Evolutionary conservation across 1,140 invertebrate species (phyloP), one percentile per base, ranked within the genome.

Genomic region (Reticulitermes speratus): DNA sequence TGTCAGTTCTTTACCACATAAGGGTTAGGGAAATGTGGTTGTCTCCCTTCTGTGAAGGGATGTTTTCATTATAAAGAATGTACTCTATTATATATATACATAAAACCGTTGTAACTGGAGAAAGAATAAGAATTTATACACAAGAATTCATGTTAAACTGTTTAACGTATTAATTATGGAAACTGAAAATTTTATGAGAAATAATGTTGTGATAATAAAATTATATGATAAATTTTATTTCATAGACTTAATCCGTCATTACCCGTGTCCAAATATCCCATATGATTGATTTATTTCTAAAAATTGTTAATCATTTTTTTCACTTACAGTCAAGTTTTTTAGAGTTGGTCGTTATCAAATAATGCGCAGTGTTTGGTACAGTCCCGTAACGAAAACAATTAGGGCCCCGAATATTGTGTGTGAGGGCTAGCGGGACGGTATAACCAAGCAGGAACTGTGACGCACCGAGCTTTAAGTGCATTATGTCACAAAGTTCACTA

Each of bases 191-290:
- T 75, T 75, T 75, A 75, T 75, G 65, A 75, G 30, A 65, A 11
- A 75, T 75, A 75, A 75, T 75, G n/a, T 75, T 75, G 65, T 75
- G 65, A 75, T 75, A 75, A 75, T 75, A 75, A 75, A 75, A 75
- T 75, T 75, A 75, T 75, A 75, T 75, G 65, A 75, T 30, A 75
- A 25, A 75, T 75, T 75, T 75, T 75, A 75, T 75, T 30, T 30
- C 25, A 30, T 30, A 75, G 25, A 75, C n/a, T 25, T 30, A 30
- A 30, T 75, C 25, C 8, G 1, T 75, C 19, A 12, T 55, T 9
- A 75, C 25, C 25, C 55, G 55, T 59, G 21, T 59, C 55, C 55
- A 19, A 59, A 59, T 23, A 14, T 59, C 55, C 55, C 6, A 23
- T 59, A 59, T 19, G 38, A 38, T 5, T 38, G 38, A 16, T 48